phyloP scores from a whole-genome alignment of 2,797 vertebrate species.

The Phoebastria nigripes region DNA sequence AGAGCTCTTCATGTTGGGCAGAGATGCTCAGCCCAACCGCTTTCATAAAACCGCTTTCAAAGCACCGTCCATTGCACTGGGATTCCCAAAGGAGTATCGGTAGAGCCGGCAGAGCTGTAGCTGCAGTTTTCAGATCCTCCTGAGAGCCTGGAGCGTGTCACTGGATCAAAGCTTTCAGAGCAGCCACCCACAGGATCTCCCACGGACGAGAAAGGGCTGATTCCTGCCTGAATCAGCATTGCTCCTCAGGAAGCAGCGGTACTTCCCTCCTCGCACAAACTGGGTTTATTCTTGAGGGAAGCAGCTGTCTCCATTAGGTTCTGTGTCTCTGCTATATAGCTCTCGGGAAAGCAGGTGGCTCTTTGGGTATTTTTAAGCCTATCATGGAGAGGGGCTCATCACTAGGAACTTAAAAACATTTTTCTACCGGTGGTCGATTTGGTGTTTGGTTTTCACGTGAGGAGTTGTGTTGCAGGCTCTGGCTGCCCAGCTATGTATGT shows the following conservation, averaged over 20 bases:
- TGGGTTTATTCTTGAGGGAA: neutral
- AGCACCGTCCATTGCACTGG: rapidly evolving
- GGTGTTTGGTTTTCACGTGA: neutral
- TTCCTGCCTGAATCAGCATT: neutral
- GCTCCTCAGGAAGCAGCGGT: neutral
- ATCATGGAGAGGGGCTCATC: neutral
- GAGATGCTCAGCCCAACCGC: neutral
- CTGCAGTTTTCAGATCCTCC: neutral
- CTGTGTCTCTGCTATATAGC: neutral
- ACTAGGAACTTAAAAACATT: neutral
- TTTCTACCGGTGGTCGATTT: neutral
- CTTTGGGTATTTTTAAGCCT: neutral
- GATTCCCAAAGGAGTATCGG: neutral
- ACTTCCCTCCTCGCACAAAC: neutral
- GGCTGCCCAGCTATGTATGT: rapidly evolving
- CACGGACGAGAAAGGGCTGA: rapidly evolving
- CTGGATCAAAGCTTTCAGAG: neutral
- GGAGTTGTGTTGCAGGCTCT: neutral
- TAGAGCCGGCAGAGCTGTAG: neutral
- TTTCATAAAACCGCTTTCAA: neutral
- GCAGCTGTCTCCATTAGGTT: neutral
- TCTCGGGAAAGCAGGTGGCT: neutral
- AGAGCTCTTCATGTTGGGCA: neutral
- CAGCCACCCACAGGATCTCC: neutral
- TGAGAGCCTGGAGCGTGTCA: neutral